Percentiles rank a stretch among this genome's conserved stretches.
These are phyloP conservation scores for Spatulosminthurus flaviceps DNA, from an alignment of 2,888 invertebrate species.

Conservation along the genomic window DNA sequence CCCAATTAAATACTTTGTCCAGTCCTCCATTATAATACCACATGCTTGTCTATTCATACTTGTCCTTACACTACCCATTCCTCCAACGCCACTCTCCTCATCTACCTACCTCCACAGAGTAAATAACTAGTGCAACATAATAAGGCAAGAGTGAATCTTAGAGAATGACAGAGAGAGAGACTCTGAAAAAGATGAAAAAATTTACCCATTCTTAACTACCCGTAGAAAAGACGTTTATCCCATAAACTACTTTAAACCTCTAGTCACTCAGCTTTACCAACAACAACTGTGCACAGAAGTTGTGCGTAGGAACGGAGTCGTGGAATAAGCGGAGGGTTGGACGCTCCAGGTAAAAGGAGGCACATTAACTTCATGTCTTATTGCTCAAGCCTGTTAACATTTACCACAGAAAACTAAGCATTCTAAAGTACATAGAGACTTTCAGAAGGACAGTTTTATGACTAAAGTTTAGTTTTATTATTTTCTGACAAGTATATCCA, in stretches of 20 bases:
- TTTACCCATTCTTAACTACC: slow-evolving; percentile 36
- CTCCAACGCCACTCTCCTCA: neutral
- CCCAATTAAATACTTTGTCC: slow-evolving; percentile 36
- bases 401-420: slow-evolving; percentile 16
- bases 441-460: slow-evolving; percentile 43
- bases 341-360: slow-evolving; percentile 42
- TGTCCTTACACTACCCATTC: neutral
- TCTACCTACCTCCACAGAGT: slow-evolving; percentile 1
- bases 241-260: slow-evolving; percentile 44
- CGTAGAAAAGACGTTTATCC: slow-evolving; percentile 43
- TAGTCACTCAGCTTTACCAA: slow-evolving; percentile 16
- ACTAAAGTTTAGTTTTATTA: slow-evolving; percentile 41
- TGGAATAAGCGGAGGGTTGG: slow-evolving; percentile 27
- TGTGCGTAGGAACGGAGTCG: neutral
- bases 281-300: slow-evolving; percentile 32
- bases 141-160: neutral
- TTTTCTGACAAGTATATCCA: slow-evolving; percentile 39
- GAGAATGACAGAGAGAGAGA: slow-evolving; percentile 21
- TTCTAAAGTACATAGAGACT: slow-evolving; percentile 19
- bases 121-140: neutral
- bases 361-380: slow-evolving; percentile 35
- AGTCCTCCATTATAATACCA: neutral
- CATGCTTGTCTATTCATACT: neutral
- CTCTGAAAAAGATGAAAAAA: slow-evolving; percentile 15
- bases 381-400: slow-evolving; percentile 25